Base-by-base conservation (phyloP, 2,113 vertebrate genomes). In the Sula dactylatra region DNA sequence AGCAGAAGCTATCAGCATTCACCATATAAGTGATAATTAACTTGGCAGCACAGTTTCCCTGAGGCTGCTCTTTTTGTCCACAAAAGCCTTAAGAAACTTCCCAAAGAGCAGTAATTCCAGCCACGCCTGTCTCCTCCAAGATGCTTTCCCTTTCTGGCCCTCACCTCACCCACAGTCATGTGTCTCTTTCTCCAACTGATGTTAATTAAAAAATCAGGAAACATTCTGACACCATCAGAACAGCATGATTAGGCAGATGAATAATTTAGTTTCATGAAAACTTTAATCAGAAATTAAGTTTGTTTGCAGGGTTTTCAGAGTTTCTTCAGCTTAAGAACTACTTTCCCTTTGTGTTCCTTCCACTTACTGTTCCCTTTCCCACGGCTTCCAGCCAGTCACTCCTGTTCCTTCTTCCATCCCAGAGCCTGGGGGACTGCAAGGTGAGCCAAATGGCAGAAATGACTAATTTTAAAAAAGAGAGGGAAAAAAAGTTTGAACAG, bases 401-500 rank as follows among this genome's bases (percentile, higher is more conserved):
- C 14, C 14, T 40, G 22, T 20, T 77, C 24, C 42, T 54, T 70
- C 59, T 38, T 11, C 59, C 13, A 34, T 36, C 16, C 25, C 26
- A 2, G 32, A 62, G 15, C 13, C 38, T 38, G 5, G 74, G 55
- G 27, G 38, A 71, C 25, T 70, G 72, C 31, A 76, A 32, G 9
- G 32, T 69, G n/a, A 80, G 9, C 34, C 34, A 73, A 90, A 69
- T 0, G 2, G 47, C 22, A 74, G 29, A n/a, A 81, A 29, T 65
- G 0, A 59, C 2, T 61, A 20, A n/a, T 61, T 49, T 1, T 10
- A 27, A 42, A 62, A 17, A 24, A 18, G 5, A 10, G 12, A 7
- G 5, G 25, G 24, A 22, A 26, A 40, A 9, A 34, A 15, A 9
- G 2, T 1, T 16, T 42, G 7, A 69, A 59, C 3, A 32, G 31